A percentile compares a stretch with the other conserved stretches of the same genome.
Evolutionary conservation across 2,888 invertebrate genomes (phyloP).

Genomic region (Urechis unicinctus): DNA sequence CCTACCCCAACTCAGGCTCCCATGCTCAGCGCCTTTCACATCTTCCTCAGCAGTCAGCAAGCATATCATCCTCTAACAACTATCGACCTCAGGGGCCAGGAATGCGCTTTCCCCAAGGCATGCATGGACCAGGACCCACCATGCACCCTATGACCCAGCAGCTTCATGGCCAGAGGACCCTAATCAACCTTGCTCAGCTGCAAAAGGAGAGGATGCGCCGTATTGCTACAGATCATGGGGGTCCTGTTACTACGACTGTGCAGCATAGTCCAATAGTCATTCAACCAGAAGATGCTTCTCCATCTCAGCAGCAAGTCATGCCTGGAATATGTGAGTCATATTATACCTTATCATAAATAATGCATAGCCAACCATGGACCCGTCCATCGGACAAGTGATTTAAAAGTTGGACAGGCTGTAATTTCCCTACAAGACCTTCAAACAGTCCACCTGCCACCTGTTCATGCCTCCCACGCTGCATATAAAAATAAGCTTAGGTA

Average conservation of each 20-base stretch:
- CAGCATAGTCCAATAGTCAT: slow-evolving; percentile 11
- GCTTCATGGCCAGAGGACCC: slow-evolving; percentile 1
- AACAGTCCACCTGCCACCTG: neutral
- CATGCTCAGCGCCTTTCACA: slow-evolving; percentile 1
- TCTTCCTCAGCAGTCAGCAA: slow-evolving; percentile 16
- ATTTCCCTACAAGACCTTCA: neutral
- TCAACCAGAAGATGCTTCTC: slow-evolving; percentile 8
- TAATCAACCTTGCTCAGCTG: slow-evolving; percentile 16
- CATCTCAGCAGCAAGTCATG: slow-evolving; percentile 1
- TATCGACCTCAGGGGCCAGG: slow-evolving; percentile 5
- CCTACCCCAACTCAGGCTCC: neutral
- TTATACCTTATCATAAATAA: no score
- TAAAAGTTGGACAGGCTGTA: neutral
- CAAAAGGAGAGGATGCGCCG: slow-evolving; percentile 13
- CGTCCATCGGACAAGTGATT: neutral
- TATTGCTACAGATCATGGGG: no score
- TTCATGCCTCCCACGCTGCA: neutral
- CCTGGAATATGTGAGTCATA: neutral
- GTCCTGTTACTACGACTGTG: slow-evolving; percentile 10
- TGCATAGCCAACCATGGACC: no score
- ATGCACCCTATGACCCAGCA: neutral
- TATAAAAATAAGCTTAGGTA: no score
- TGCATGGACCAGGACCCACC: slow-evolving; percentile 2
- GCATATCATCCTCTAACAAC: slow-evolving; percentile 16
- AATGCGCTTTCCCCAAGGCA: neutral